phyloP scores from a whole-genome alignment of 92 coral and sea anemone species.

The Nematostella vectensis region DNA sequence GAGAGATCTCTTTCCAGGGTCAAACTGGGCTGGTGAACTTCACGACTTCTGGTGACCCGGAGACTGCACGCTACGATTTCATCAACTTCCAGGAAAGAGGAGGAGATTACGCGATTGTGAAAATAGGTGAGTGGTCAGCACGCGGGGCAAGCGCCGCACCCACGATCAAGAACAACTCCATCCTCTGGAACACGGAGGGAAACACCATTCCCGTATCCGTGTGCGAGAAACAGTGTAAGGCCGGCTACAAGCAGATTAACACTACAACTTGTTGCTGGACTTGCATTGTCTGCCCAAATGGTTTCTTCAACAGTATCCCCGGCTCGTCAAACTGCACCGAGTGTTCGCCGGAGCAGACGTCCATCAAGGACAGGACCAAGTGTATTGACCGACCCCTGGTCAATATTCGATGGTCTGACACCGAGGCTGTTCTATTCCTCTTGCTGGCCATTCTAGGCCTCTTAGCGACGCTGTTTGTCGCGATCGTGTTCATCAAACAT shows the following conservation, averaged over 20 bases:
- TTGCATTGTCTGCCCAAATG: constrained; percentile 32
- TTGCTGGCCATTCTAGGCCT: constrained; percentile 20
- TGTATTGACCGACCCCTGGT: constrained; percentile 32
- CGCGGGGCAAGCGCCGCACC: neutral
- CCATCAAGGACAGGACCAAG: constrained; percentile 14
- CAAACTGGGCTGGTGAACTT: constrained; percentile 32
- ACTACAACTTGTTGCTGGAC: constrained; percentile 46
- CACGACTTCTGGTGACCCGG: constrained; percentile 25
- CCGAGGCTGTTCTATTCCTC: constrained; percentile 12
- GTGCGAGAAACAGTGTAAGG: constrained; percentile 27
- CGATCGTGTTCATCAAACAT: constrained; percentile 11
- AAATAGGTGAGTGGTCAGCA: constrained; percentile 32
- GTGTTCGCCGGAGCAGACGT: constrained; percentile 27
- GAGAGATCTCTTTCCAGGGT: constrained; percentile 37
- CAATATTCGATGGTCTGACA: constrained; percentile 26
- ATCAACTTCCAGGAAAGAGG: constrained; percentile 23
- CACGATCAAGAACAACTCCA: neutral
- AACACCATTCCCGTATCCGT: constrained; percentile 22
- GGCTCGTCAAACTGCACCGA: constrained; percentile 30
- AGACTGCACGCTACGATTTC: constrained; percentile 30
- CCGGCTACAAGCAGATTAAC: constrained; percentile 28
- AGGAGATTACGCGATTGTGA: constrained; percentile 7
- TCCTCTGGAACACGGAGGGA: constrained; percentile 1
- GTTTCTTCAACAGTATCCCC: constrained; percentile 8
- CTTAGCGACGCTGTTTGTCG: constrained; percentile 8